Base-by-base conservation (phyloP, 2,113 vertebrate genomes). In the Chrysemys picta region DNA sequence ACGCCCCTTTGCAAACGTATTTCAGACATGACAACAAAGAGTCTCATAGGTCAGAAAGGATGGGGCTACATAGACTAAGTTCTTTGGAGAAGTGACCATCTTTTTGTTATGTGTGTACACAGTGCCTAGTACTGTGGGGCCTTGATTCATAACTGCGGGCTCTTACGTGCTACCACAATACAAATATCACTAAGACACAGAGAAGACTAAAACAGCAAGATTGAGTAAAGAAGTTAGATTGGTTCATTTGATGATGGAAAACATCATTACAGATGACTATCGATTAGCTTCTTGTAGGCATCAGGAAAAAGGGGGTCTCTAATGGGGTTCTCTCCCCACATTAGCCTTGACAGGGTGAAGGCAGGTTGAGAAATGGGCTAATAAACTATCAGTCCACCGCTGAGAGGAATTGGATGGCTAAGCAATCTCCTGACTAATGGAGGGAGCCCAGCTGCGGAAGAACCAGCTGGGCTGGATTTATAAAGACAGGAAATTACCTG, bases 171-270 rank as follows among this genome's bases (percentile, higher is more conserved):
- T 76, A 57, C 81, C 14, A 91, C 59, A 93, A 90, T 96, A 92
- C 78, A 90, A 93, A 52, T 90, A 84, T 45, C 56, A 82, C 85
- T 88, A 85, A 76, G 84, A 93, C 54, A 72, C 27, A 53, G 52
- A 87, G 84, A 95, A 94, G 80, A 56, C 45, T 31, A 29, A 94
- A 94, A 79, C 76, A 94, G 88, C 80, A 85, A 47, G 53, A 85
- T 38, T 90, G 5, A 10, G 57, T n/a, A 22, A 21, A 80, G 29
- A 5, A 42, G 7, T 3, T 8, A 91, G 14, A 29, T 25, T 79
- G 78, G 54, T 35, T 89, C 90, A 84, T 82, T 53, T 94, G 47
- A 91, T 85, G 54, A 25, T n/a, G 21, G 1, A 85, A 50, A 85
- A 89, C 86, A 27, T 0, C 78, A 57, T 25, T 56, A 53, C 8